These are phyloP conservation scores for Climacteris rufus DNA, from an alignment of 2,113 vertebrate genomes.

Conservation along the genomic window DNA sequence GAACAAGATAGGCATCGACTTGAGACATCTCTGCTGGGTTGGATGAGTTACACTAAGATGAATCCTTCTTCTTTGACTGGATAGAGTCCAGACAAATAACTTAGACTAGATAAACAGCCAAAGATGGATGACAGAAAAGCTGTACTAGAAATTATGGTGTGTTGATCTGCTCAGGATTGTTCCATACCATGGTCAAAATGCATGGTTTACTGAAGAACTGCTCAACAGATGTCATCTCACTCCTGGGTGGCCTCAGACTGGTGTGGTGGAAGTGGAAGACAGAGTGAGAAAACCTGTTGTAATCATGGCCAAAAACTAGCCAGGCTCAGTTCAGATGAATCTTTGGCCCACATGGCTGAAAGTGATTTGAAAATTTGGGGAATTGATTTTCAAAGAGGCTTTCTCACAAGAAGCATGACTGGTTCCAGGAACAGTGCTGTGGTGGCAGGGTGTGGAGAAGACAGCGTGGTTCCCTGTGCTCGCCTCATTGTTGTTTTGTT, in stretches of 20 bases:
- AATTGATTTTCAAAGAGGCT: neutral
- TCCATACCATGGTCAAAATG: neutral
- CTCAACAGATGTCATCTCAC: neutral
- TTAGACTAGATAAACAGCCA: neutral
- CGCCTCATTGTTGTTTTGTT: constrained; percentile 27
- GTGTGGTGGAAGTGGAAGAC: neutral
- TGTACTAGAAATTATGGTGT: neutral
- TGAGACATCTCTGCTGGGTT: neutral
- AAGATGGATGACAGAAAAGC: neutral
- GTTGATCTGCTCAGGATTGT: neutral
- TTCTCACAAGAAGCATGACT: neutral
- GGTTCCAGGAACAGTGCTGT: constrained; percentile 23
- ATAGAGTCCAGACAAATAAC: neutral
- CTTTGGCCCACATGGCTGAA: neutral
- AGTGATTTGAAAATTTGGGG: neutral
- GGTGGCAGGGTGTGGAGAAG: neutral
- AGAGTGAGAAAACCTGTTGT: fast-evolving
- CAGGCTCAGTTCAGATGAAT: neutral
- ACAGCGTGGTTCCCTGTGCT: neutral
- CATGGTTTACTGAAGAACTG: neutral
- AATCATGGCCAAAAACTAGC: neutral
- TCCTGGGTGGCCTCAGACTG: neutral
- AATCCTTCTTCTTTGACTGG: neutral
- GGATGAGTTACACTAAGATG: neutral
- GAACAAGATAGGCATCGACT: neutral